These are phyloP conservation scores for Stichodactyla mertensii DNA, from an alignment of 64 coral and sea anemone species.

Conservation along the genomic window DNA sequence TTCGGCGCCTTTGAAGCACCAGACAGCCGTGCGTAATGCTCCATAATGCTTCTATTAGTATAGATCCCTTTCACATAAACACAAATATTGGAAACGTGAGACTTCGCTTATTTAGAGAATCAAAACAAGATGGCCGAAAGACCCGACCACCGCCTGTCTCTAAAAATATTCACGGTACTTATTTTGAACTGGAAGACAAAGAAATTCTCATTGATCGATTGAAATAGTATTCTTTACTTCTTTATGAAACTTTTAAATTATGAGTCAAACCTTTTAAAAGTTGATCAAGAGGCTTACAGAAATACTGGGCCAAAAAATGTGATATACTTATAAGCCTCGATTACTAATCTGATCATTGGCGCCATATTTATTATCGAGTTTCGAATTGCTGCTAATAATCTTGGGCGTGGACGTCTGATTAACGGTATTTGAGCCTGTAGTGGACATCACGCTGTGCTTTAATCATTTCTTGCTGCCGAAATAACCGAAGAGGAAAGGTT, in stretches of 20 bases:
- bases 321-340: not conserved
- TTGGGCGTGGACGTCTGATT: conserved; percentile 22
- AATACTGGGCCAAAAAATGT: not conserved
- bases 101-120: not conserved
- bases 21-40: not conserved
- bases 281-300: not conserved
- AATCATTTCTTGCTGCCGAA: conserved; percentile 13
- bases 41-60: conserved; percentile 15
- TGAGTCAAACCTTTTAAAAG: not conserved
- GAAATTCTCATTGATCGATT: not conserved
- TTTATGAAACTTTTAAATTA: not conserved
- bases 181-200: not conserved
- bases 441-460: not conserved
- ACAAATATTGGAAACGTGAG: conserved; percentile 2
- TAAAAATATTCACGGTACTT: not conserved
- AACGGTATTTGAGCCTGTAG: conserved; percentile 1
- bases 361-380: conserved; percentile 1
- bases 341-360: conserved; percentile 6
- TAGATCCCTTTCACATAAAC: conserved; percentile 14
- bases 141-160: not conserved
- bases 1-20: not conserved
- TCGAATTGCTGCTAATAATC: conserved; percentile 29
- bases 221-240: not conserved
- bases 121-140: not conserved
- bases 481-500: not conserved